Base-by-base conservation (phyloP, 2,113 vertebrate genomes). In the Anarrhichthys ocellatus region DNA sequence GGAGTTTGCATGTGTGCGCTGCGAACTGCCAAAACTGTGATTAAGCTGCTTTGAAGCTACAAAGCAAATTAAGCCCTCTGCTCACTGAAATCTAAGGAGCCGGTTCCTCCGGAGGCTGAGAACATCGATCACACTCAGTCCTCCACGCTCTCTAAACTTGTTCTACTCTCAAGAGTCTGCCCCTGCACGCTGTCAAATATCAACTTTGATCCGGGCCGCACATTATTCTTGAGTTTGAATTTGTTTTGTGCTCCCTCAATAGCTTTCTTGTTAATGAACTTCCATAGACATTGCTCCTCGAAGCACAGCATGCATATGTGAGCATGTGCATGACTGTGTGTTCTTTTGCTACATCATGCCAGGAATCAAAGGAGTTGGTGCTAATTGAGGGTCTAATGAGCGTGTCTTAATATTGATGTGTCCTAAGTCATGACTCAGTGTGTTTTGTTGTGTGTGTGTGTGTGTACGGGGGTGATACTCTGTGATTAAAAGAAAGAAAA, bases 311-410 rank as follows among this genome's bases (percentile, higher is more conserved):
- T 65, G 40, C 9, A 4, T 62, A 6, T 52, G 4, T 40, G 61
- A 46, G 18, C 5, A 8, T 70, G 69, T 46, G 48, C 24, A 66
- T 62, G 52, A n/a, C 48, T 66, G 24, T 0, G 8, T 40, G 9
- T 42, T 40, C 8, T 52, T 63, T 44, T 52, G 40, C 76, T 66
- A 13, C 40, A 72, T 76, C n/a, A 80, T 38, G 48, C 14, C 70
- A 63, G 40, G 65, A 72, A 75, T 78, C 40, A 83, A 73, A 81
- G 54, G 32, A 69, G 5, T 15, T 44, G 13, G 29, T 52, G 70
- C 24, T 82, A 79, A 80, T 50, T 71, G 76, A 66, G 59, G 38
- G 20, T 72, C 42, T 80, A 82, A 77, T 80, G 75, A 84, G 64
- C 5, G 0, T 74, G 69, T 74, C 42, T 50, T 27, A 70, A 58